A percentile compares a stretch with the other conserved stretches of the same genome.
These are phyloP conservation scores for Etia nguti DNA, from an alignment of 2,113 vertebrate genomes.

Conservation along the genomic window DNA sequence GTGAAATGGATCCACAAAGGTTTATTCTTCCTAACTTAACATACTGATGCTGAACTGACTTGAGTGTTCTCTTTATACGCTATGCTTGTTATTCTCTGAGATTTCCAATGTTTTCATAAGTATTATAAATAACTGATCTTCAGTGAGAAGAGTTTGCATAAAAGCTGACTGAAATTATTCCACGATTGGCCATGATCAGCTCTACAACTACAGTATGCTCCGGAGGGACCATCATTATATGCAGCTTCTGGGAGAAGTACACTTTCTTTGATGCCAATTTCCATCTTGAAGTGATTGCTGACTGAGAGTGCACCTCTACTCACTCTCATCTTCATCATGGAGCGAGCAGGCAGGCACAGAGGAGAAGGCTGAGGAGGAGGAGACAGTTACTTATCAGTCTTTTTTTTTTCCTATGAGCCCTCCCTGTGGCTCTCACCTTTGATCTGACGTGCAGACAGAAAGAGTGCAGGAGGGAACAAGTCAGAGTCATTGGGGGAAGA, in stretches of 20 bases:
- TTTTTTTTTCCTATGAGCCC: background rate
- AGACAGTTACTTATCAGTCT: slow-evolving; percentile 8
- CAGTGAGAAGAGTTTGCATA: background rate
- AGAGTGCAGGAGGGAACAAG: background rate
- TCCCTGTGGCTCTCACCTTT: slow-evolving; percentile 40
- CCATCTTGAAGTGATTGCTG: background rate
- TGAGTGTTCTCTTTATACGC: background rate
- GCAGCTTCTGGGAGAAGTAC: background rate
- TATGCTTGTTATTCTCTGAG: background rate
- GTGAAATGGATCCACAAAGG: accelerated
- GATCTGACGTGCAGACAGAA: slow-evolving; percentile 32
- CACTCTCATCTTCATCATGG: slow-evolving; percentile 15
- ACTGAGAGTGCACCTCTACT: background rate
- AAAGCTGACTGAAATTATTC: background rate
- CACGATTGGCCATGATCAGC: background rate
- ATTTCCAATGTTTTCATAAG: background rate
- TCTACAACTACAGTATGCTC: background rate
- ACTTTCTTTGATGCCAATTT: slow-evolving; percentile 17
- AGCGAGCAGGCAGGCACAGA: background rate
- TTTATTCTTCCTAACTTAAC: background rate
- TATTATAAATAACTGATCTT: background rate
- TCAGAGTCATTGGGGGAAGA: background rate
- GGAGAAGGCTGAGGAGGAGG: background rate
- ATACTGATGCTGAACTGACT: background rate
- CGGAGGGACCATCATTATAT: background rate